Base-by-base conservation (phyloP, 2,888 invertebrate genomes). In the Drosophila nigritarsus region DNA sequence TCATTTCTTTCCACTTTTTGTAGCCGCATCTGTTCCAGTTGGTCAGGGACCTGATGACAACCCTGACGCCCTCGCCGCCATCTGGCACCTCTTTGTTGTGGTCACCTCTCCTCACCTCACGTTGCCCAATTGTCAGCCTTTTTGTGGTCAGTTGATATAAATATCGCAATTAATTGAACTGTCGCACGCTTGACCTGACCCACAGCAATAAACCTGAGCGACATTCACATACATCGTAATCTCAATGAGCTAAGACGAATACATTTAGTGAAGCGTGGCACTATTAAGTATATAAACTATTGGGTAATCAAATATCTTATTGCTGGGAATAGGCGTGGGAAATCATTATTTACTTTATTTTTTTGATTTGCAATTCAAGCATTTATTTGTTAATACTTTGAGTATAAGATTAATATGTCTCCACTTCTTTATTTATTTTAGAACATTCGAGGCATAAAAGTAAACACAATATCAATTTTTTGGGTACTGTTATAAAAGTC, bases 121-220 rank as follows among this genome's bases (percentile, higher is more conserved):
- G 8, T 8, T 13, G 55, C 15, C 76, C 66, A 82, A 85, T 80
- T 86, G 81, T 77, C 65, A 84, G 78, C 65, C 15, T 15, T 24
- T 83, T 84, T 89, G 83, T 89, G 83, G 77, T 81, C 87, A 66
- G 61, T 64, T 73, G 80, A 73, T 75, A 87, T 87, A 87, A 87
- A 87, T 80, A 85, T 87, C 34, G 75, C 81, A 81, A 83, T 87
- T 89, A 87, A 89, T 87, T 84, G 89, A 89, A 73, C 81, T 84
- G 79, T 87, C 56, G 40, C 29, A 70, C 53, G 63, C 50, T 75
- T 75, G 79, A 78, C 75, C 71, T 65, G 55, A 15, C 49, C 36
- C 27, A 30, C 15, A 1, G 18, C 45, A 59, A 48, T 48, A 78
- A 59, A 74, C 60, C 70, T 50, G 60, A 13, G 11, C 56, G 55